A percentile compares a stretch with the other conserved stretches of the same genome.
Conservation (phyloP, 2,797 vertebrate species). For the Rhinoraja longicauda region DNA sequence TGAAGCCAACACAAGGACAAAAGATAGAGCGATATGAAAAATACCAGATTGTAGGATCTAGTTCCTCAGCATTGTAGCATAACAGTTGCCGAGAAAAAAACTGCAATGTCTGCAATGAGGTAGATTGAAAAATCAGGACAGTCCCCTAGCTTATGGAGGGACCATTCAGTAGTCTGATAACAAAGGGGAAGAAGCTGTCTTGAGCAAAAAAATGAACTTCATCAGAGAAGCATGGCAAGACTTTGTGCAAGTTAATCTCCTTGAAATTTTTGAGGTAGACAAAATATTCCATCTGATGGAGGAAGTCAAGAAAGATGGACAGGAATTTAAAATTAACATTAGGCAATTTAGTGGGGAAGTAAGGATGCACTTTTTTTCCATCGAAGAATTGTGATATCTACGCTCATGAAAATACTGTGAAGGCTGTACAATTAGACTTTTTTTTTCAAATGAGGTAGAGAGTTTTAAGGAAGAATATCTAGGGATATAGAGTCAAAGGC, state of each 20-base stretch:
- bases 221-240: neutral
- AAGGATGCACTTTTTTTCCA: neutral
- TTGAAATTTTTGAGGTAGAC: neutral
- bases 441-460: neutral
- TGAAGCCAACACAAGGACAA: too few relatives aligned
- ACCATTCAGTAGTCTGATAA: too few relatives aligned
- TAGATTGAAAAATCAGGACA: too few relatives aligned
- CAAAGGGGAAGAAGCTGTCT: too few relatives aligned
- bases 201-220: neutral
- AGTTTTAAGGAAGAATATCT: neutral
- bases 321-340: neutral
- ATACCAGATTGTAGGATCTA: too few relatives aligned
- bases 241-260: neutral
- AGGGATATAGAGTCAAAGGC: neutral
- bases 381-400: neutral
- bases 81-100: too few relatives aligned
- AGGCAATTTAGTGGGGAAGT: neutral
- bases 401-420: neutral
- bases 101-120: too few relatives aligned
- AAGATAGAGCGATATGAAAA: too few relatives aligned
- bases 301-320: neutral
- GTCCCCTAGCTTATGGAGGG: too few relatives aligned
- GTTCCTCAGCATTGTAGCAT: too few relatives aligned
- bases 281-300: neutral
- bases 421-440: neutral